phyloP scores from a whole-genome alignment of 2,113 vertebrate genomes.

The Monopterus albus region DNA sequence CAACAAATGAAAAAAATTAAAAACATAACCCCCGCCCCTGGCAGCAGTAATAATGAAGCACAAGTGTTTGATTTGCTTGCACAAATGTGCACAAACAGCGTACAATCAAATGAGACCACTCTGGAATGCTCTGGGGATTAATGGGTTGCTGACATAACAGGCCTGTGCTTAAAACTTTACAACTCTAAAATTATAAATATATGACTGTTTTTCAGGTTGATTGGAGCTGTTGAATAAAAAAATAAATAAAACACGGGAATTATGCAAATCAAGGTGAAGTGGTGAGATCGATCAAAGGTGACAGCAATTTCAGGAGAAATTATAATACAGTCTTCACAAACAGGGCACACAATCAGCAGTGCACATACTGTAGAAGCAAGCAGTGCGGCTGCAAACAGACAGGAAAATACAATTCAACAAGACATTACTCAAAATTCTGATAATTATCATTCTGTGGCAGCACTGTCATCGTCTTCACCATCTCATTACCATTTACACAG shows the following conservation, averaged over 20 bases:
- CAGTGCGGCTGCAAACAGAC: not conserved
- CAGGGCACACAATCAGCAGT: conserved; percentile 37
- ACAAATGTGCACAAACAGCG: too few species aligned
- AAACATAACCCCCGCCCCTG: too few species aligned
- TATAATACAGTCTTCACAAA: conserved; percentile 53
- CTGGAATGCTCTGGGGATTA: too few species aligned
- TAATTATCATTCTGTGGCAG: conserved; percentile 27
- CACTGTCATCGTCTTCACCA: conserved; percentile 2
- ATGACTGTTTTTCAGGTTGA: conserved; percentile 14
- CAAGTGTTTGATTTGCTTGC: too few species aligned
- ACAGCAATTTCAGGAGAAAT: conserved; percentile 62
- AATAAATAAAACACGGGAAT: conserved; percentile 17
- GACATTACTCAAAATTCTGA: conserved; percentile 34
- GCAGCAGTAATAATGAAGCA: too few species aligned
- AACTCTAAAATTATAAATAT: not conserved
- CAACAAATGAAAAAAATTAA: too few species aligned
- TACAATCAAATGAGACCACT: too few species aligned
- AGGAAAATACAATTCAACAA: conserved; percentile 30
- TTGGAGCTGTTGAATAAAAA: conserved; percentile 15
- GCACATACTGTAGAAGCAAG: not conserved
- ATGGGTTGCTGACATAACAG: too few species aligned
- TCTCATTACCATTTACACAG: not conserved
- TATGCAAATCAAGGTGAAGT: conserved; percentile 47
- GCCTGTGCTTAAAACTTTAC: too few species aligned
- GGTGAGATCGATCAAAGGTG: conserved; percentile 64